Percentiles rank a stretch among this genome's conserved stretches.
Evolutionary conservation across 2,113 vertebrate species (phyloP).

Genomic region (Epinephelus cyanopodus): DNA sequence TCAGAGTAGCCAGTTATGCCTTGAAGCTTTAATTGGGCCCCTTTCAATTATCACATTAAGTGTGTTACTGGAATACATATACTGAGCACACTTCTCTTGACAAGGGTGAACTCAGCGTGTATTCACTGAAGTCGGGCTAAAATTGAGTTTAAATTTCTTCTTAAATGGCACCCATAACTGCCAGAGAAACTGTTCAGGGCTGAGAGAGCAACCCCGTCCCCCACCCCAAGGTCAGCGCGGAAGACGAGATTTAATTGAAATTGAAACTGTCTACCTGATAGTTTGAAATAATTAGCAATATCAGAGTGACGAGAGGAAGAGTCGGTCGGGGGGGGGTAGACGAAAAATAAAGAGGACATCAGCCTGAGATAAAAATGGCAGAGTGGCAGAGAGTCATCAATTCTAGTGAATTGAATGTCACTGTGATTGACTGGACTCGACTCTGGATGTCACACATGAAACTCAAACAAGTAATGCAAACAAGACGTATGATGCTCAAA

Average conservation of each 20-base stretch:
- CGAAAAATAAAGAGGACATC: conserved; percentile 79
- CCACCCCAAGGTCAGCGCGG: conserved; percentile 78
- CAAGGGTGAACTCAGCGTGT: conserved; percentile 63
- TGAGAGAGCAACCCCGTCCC: conserved; percentile 60
- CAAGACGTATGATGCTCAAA: conserved; percentile 42
- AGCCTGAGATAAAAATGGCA: conserved; percentile 68
- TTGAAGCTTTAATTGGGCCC: conserved; percentile 77
- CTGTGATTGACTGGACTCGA: conserved; percentile 75
- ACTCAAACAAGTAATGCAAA: conserved; percentile 60
- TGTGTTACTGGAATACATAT: conserved; percentile 69
- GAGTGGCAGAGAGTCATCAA: conserved; percentile 67
- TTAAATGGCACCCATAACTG: conserved; percentile 76
- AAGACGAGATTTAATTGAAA: conserved; percentile 85
- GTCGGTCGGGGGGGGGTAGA: conserved; percentile 48
- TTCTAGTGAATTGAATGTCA: conserved; percentile 77
- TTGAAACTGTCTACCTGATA: conserved; percentile 85
- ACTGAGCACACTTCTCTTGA: conserved; percentile 64
- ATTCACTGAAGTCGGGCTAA: conserved; percentile 73
- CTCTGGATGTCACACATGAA: conserved; percentile 59
- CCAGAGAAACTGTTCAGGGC: conserved; percentile 58
- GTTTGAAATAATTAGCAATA: conserved; percentile 87
- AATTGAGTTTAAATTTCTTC: conserved; percentile 79
- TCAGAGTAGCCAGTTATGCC: conserved; percentile 64
- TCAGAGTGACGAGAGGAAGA: conserved; percentile 69
- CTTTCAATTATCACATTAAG: conserved; percentile 81